Evolutionary conservation across 1,140 invertebrate species (phyloP).

Genomic region (Drosophila mayri): DNA sequence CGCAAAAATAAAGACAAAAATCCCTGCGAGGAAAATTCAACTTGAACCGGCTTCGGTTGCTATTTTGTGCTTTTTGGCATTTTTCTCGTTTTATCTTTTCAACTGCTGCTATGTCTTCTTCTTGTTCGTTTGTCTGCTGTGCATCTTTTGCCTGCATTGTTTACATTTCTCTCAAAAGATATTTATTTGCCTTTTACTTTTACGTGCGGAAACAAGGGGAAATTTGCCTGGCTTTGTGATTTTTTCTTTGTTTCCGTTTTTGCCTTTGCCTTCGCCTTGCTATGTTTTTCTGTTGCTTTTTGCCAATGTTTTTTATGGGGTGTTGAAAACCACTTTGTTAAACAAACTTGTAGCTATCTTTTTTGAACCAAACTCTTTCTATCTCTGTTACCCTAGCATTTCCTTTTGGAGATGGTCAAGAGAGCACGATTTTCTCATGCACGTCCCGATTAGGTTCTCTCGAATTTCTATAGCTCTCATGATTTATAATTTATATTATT

Average conservation of each 20-base stretch:
- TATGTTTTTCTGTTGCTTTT: constrained; percentile 22
- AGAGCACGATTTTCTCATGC: background rate
- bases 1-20: background rate
- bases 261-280: constrained; percentile 8
- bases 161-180: constrained; percentile 71
- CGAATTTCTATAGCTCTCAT: background rate
- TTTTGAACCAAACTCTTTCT: constrained; percentile 16
- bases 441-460: too few relatives aligned
- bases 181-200: constrained; percentile 75
- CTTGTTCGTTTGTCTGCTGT: constrained; percentile 26
- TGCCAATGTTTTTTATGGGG: constrained; percentile 68
- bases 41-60: constrained; percentile 44
- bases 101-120: constrained; percentile 52
- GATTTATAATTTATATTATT: too few relatives aligned
- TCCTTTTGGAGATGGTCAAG: background rate
- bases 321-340: constrained; percentile 74
- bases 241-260: constrained; percentile 22
- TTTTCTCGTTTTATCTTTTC: constrained; percentile 28
- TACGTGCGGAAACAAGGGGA: constrained; percentile 58
- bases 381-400: constrained; percentile 1
- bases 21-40: constrained; percentile 26
- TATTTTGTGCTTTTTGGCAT: constrained; percentile 28
- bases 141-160: constrained; percentile 66
- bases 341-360: constrained; percentile 65
- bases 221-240: constrained; percentile 53